Conservation (phyloP, 2,113 vertebrate species). For the Lamprotornis superbus region DNA sequence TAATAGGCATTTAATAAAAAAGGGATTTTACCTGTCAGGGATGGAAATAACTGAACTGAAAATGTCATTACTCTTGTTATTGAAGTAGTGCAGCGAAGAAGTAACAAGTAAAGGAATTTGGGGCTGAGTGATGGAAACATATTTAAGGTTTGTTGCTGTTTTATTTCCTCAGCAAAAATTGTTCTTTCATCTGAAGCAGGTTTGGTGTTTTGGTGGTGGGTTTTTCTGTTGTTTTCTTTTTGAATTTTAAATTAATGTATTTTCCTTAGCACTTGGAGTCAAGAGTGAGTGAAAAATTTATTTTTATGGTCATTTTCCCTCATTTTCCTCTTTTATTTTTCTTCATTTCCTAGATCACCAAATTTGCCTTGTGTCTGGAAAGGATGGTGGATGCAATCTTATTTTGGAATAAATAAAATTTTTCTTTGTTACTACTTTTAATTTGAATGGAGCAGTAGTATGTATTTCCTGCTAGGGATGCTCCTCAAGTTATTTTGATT, state of each 20-base stretch:
- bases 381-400: not conserved
- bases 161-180: not conserved
- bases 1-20: constrained; percentile 21
- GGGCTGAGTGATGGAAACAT: rapidly evolving
- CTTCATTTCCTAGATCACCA: not conserved
- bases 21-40: constrained; percentile 13
- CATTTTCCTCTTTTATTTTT: not conserved
- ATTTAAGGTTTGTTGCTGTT: not conserved
- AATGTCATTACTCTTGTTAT: not conserved
- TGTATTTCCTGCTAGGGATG: not conserved
- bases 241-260: not conserved
- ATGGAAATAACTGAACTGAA: not conserved
- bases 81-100: not conserved
- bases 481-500: not conserved
- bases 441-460: not conserved
- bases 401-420: not conserved
- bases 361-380: not conserved
- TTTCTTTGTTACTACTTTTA: not conserved
- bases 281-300: not conserved
- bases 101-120: not conserved
- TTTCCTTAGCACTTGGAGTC: not conserved
- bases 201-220: not conserved
- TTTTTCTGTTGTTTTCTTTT: not conserved
- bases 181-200: not conserved
- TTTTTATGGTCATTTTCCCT: not conserved